Percentiles rank a stretch among this genome's conserved stretches.
phyloP scores from a whole-genome alignment of 2,888 invertebrate species.

The Drosophila fungiperda region DNA sequence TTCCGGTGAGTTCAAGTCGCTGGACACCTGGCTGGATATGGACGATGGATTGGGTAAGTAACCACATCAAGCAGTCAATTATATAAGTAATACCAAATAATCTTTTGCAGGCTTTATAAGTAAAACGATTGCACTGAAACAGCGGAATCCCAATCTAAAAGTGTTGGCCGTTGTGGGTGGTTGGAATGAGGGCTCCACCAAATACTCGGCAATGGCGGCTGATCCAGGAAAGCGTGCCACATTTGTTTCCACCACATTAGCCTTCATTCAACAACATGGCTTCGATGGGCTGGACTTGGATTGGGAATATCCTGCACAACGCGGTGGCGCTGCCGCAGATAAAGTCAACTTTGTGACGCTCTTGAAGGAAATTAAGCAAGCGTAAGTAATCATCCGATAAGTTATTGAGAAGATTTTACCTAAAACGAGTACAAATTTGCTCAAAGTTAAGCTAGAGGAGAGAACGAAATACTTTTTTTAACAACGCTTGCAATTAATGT shows the following conservation, averaged over 20 bases:
- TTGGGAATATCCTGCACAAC: slow-evolving; percentile 94
- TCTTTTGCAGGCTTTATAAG: slow-evolving; percentile 52
- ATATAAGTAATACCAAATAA: background rate
- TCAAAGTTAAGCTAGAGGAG: background rate
- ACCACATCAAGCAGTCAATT: background rate
- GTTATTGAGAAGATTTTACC: background rate
- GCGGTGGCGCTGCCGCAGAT: slow-evolving; percentile 86
- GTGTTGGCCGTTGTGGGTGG: slow-evolving; percentile 95
- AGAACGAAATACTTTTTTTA: background rate
- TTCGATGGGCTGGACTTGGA: slow-evolving; percentile 97
- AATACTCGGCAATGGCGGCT: slow-evolving; percentile 93
- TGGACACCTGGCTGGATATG: slow-evolving; percentile 73
- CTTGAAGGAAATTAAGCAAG: slow-evolving; percentile 67
- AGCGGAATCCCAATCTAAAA: slow-evolving; percentile 85
- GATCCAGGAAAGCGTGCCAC: slow-evolving; percentile 89
- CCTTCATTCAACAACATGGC: slow-evolving; percentile 90
- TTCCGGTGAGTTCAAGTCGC: slow-evolving; percentile 54
- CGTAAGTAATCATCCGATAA: slow-evolving; percentile 47
- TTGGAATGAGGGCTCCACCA: slow-evolving; percentile 96
- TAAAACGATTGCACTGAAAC: slow-evolving; percentile 65
- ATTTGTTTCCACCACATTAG: slow-evolving; percentile 90
- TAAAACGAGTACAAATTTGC: background rate
- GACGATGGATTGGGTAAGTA: slow-evolving; percentile 67
- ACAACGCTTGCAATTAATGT: background rate
- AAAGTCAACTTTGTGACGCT: slow-evolving; percentile 89